These are phyloP conservation scores for Sakesphorus luctuosus DNA, from an alignment of 2,113 vertebrate genomes.

Conservation along the genomic window DNA sequence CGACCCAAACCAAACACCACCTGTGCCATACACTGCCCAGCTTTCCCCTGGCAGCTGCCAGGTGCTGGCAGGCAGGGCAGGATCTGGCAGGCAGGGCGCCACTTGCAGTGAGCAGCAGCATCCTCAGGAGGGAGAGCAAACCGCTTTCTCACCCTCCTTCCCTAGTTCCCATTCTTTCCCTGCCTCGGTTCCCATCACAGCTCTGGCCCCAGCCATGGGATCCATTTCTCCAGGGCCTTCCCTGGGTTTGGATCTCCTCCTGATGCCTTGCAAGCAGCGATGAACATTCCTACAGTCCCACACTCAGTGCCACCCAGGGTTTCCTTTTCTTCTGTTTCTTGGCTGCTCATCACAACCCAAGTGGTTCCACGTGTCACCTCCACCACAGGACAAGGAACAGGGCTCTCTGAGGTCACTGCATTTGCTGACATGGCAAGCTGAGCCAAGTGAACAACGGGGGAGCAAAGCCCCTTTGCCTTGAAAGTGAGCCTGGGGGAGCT, in stretches of 20 bases:
- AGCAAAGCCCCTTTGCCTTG: neutral
- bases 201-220: neutral
- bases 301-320: neutral
- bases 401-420: rapidly evolving
- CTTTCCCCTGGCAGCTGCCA: neutral
- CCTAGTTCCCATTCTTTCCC: neutral
- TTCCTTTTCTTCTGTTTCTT: neutral
- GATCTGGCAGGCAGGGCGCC: neutral
- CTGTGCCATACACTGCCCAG: constrained; percentile 59
- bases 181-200: neutral
- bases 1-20: constrained; percentile 78
- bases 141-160: neutral
- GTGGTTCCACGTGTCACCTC: neutral
- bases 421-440: neutral
- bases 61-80: neutral
- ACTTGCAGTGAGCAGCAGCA: neutral
- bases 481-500: neutral
- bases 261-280: neutral
- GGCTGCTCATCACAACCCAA: neutral
- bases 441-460: neutral
- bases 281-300: neutral
- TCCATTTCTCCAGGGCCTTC: neutral
- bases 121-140: constrained; percentile 30
- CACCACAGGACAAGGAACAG: rapidly evolving
- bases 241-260: constrained; percentile 17